These are phyloP conservation scores for Albula glossodonta DNA, from an alignment of 2,113 vertebrate species.

Conservation along the genomic window DNA sequence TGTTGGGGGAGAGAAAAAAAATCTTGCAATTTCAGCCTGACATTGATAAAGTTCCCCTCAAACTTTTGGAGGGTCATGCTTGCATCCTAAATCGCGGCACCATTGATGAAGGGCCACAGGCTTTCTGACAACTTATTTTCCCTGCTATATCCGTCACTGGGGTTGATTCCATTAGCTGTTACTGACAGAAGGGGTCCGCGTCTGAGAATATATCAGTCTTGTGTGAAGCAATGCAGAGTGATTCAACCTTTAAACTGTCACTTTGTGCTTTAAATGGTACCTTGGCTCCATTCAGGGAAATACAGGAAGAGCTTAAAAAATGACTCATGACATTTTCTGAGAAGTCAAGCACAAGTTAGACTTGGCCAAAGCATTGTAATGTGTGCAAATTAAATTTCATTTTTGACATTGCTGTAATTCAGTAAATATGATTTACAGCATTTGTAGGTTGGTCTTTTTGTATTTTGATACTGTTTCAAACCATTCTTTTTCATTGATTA, in stretches of 20 bases:
- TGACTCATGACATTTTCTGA: constrained; percentile 14
- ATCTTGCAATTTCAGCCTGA: constrained; percentile 30
- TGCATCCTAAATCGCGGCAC: constrained; percentile 30
- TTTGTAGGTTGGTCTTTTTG: no score
- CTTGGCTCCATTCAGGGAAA: constrained; percentile 37
- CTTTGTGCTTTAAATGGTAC: constrained; percentile 35
- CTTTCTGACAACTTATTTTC: constrained; percentile 51
- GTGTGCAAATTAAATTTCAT: no score
- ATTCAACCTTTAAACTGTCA: constrained; percentile 44
- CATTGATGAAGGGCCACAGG: constrained; percentile 38
- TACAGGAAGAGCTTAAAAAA: constrained; percentile 37
- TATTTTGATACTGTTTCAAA: no score
- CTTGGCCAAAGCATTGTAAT: no score
- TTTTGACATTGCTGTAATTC: no score
- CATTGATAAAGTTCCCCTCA: constrained; percentile 46
- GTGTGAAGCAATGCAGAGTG: constrained; percentile 40
- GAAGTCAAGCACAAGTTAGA: neutral
- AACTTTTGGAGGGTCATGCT: constrained; percentile 45
- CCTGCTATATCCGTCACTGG: constrained; percentile 45
- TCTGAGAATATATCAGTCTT: constrained; percentile 45
- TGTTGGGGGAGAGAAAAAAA: constrained; percentile 23
- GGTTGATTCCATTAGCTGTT: constrained; percentile 52
- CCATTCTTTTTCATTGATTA: no score
- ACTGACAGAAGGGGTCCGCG: constrained; percentile 43
- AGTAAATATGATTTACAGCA: no score